Evolutionary conservation across 2,113 vertebrate species (phyloP).

Genomic region (Phyllostomus hastatus): DNA sequence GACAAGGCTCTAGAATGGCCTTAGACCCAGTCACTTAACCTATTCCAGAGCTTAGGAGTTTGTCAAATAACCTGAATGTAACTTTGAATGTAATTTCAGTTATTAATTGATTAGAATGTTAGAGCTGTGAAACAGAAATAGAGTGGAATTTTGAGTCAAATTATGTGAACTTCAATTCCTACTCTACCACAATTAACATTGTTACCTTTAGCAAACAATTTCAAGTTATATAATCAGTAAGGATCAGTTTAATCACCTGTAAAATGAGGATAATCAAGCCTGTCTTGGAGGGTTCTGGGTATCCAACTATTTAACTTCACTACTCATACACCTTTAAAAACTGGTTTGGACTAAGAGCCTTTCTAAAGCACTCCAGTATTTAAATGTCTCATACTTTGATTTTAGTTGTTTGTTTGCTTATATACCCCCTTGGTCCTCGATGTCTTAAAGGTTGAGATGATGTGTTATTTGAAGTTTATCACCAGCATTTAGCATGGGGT

Average conservation of each 20-base stretch:
- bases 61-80: neutral
- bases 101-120: neutral
- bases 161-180: neutral
- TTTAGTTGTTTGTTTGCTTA: neutral
- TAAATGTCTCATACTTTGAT: neutral
- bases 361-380: neutral
- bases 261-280: neutral
- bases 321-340: neutral
- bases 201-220: neutral
- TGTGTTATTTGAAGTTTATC: neutral
- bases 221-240: neutral
- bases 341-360: neutral
- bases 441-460: neutral
- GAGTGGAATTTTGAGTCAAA: neutral
- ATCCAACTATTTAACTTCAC: neutral
- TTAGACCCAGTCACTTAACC: neutral
- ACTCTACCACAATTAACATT: neutral
- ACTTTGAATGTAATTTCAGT: neutral
- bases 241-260: neutral
- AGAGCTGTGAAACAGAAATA: neutral
- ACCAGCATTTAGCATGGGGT: neutral
- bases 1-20: neutral
- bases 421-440: neutral
- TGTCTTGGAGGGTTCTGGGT: neutral
- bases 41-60: neutral